Evolutionary conservation across 2,888 invertebrate genomes (phyloP), one percentile per base, ranked within the genome.

Genomic region (Kryphioiulus occultus): DNA sequence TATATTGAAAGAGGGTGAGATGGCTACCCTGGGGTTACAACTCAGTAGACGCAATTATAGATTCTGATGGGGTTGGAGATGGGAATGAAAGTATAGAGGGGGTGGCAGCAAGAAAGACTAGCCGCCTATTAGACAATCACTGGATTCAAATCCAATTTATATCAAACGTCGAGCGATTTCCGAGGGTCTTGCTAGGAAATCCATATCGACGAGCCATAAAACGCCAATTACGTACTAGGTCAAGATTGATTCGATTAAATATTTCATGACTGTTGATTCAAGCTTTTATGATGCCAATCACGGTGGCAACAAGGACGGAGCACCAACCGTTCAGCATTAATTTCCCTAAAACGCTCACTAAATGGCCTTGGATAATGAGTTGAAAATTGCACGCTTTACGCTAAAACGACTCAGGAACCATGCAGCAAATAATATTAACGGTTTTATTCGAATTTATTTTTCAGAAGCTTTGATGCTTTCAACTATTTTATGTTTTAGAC

Each of bases 171-270:
- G 59, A 59, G 59, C 2, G 59, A 59, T 59, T 59, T 59, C 59
- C n/a, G 3, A 3, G n/a, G n/a, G 9, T 59, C n/a, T 59, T n/a
- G 59, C n/a, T 59, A 59, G 59, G 22, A 59, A 59, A 59, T 59
- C 59, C 59, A 59, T 59, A 59, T 59, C n/a, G n/a, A 3, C 19
- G n/a, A 59, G 59, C n/a, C 59, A 59, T 59, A 59, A 59, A 59
- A 59, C 59, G 59, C 4, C 59, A 59, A 59, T 59, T 59, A 59
- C n/a, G n/a, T n/a, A 59, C 59, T 59, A 59, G 59, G 59, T 59
- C 59, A 59, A n/a, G 59, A 59, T 59, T 59, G n/a, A 59, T 59
- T 59, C 59, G 59, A 59, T 59, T 59, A 59, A 59, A 59, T 59
- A 59, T 59, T 59, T 59, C 7, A n/a, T 59, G 59, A 59, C n/a